Evolutionary conservation across 2,797 vertebrate genomes (phyloP).

Genomic region (Hippopotamyrus pictus): DNA sequence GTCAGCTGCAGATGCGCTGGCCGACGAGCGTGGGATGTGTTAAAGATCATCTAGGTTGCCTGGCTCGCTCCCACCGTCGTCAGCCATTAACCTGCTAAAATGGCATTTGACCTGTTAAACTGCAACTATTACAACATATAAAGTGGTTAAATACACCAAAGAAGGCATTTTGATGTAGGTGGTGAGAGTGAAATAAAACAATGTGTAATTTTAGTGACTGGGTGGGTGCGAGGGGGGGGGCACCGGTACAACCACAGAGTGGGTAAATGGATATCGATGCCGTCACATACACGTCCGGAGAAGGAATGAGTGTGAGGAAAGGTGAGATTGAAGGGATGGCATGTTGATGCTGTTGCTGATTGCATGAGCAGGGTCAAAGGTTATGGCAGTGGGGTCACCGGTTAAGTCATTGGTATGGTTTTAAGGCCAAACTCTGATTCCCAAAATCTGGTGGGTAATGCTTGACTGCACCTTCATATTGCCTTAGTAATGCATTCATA

Average conservation of each 20-base stretch:
- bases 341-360: neutral
- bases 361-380: neutral
- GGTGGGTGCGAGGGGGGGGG: too few species aligned
- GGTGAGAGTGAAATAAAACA: neutral
- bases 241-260: neutral
- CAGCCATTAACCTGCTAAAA: constrained; percentile 39
- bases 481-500: neutral
- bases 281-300: neutral
- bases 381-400: neutral
- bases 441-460: neutral
- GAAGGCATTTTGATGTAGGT: neutral
- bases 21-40: neutral
- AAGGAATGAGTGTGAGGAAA: neutral
- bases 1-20: neutral
- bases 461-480: neutral
- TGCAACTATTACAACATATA: constrained; percentile 25
- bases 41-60: neutral
- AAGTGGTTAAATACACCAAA: constrained; percentile 20
- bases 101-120: constrained; percentile 40
- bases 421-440: neutral
- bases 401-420: neutral
- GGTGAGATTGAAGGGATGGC: neutral
- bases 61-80: constrained; percentile 35
- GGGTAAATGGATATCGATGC: neutral
- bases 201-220: neutral